Conservation (phyloP, 2,113 vertebrate genomes). For the Sakesphorus luctuosus region DNA sequence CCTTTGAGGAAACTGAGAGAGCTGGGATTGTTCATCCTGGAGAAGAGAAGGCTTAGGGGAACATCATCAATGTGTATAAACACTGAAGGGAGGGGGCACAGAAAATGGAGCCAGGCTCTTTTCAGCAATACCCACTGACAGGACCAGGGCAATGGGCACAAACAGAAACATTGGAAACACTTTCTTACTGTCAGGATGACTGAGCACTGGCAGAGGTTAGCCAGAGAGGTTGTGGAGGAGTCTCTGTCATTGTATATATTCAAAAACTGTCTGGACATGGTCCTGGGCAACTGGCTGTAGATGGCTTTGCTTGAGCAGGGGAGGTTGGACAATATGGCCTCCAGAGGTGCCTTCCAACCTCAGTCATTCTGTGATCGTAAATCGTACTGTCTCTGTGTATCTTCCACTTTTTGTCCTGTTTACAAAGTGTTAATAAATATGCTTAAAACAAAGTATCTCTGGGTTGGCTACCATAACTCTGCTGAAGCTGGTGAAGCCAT, state of each 20-base stretch:
- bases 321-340: neutral
- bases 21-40: neutral
- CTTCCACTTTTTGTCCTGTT: neutral
- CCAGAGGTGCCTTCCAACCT: neutral
- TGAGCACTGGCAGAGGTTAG: neutral
- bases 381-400: neutral
- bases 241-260: neutral
- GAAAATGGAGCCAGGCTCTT: fast-evolving
- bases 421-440: neutral
- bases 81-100: neutral
- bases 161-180: neutral
- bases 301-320: neutral
- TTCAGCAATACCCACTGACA: neutral
- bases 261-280: neutral
- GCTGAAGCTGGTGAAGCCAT: neutral
- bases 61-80: neutral
- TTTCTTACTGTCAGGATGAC: neutral
- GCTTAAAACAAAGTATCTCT: neutral
- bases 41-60: neutral
- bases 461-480: neutral
- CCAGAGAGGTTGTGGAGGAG: too few relatives aligned
- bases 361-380: neutral
- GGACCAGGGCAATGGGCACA: fast-evolving
- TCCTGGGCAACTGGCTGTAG: neutral
- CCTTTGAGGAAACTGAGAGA: neutral